A percentile compares a stretch with the other conserved stretches of the same genome.
Evolutionary conservation across 1,140 invertebrate genomes (phyloP).

Genomic region (Drosophila athabasca): DNA sequence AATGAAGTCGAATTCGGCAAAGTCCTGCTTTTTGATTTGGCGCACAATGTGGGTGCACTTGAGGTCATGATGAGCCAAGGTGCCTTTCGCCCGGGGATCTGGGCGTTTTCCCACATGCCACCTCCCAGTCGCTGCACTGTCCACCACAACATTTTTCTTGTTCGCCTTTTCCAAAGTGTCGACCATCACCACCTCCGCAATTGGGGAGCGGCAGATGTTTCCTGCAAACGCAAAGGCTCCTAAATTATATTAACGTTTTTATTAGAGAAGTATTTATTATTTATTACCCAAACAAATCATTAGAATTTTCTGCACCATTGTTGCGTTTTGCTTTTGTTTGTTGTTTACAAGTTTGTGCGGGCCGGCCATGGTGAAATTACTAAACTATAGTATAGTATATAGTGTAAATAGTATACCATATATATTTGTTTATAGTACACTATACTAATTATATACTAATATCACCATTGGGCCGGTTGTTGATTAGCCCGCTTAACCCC

Average conservation of each 20-base stretch:
- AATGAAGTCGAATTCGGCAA: conserved; percentile 91
- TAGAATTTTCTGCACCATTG: conserved; percentile 82
- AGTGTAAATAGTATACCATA: no score
- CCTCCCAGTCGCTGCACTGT: conserved; percentile 93
- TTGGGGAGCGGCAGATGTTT: conserved; percentile 97
- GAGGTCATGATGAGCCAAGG: conserved; percentile 89
- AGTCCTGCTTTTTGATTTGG: conserved; percentile 89
- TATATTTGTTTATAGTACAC: no score
- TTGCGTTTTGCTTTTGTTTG: no score
- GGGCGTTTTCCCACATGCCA: conserved; percentile 94
- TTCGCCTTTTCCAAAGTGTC: conserved; percentile 88
- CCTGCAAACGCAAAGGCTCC: conserved; percentile 84
- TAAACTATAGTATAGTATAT: no score
- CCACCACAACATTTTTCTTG: conserved; percentile 88
- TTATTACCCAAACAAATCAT: conserved; percentile 86
- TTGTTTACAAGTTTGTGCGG: not conserved
- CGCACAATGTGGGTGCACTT: conserved; percentile 90
- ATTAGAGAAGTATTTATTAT: not conserved
- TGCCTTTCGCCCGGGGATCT: conserved; percentile 89
- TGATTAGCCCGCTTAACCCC: no score
- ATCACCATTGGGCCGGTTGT: no score
- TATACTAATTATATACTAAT: no score
- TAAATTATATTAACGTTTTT: not conserved
- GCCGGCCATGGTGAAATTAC: no score
- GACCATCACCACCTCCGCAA: conserved; percentile 95